Evolutionary conservation across 2,888 invertebrate species (phyloP).

Genomic region (Loripinus fragilis): DNA sequence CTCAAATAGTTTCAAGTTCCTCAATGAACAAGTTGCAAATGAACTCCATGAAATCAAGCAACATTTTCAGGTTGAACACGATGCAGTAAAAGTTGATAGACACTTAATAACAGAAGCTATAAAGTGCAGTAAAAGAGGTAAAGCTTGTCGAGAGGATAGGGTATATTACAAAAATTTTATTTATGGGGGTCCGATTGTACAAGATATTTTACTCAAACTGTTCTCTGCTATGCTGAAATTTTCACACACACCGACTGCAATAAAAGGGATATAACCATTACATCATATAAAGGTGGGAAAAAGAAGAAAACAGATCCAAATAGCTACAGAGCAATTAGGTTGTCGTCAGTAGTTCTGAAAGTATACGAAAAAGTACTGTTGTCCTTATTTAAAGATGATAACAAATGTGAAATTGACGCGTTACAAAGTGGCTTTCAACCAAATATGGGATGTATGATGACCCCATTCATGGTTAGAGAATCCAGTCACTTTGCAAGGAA

Average conservation of each 20-base stretch:
- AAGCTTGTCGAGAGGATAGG: no score
- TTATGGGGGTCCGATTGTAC: no score
- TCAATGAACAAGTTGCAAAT: no score
- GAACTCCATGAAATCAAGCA: no score
- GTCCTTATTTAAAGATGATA: neutral
- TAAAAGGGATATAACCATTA: constrained; percentile 28
- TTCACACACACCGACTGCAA: neutral
- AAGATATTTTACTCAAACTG: no score
- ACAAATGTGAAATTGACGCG: constrained; percentile 5
- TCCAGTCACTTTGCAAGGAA: constrained; percentile 19
- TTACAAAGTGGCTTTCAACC: constrained; percentile 35
- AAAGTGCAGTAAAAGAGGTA: no score
- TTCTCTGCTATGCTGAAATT: constrained; percentile 19
- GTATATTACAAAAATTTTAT: no score
- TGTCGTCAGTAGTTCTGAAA: constrained; percentile 29
- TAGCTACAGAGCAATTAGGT: constrained; percentile 30
- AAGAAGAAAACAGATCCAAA: constrained; percentile 31
- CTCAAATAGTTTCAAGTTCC: no score
- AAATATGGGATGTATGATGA: constrained; percentile 29
- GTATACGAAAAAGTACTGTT: constrained; percentile 31
- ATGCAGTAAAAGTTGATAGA: no score
- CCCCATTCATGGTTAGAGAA: constrained; percentile 36
- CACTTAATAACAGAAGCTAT: no score
- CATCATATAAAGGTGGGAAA: constrained; percentile 30
- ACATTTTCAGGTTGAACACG: no score